Percentiles rank a stretch among this genome's conserved stretches.
Evolutionary conservation across 2,888 invertebrate species (phyloP).

Genomic region (Orthosia incerta): DNA sequence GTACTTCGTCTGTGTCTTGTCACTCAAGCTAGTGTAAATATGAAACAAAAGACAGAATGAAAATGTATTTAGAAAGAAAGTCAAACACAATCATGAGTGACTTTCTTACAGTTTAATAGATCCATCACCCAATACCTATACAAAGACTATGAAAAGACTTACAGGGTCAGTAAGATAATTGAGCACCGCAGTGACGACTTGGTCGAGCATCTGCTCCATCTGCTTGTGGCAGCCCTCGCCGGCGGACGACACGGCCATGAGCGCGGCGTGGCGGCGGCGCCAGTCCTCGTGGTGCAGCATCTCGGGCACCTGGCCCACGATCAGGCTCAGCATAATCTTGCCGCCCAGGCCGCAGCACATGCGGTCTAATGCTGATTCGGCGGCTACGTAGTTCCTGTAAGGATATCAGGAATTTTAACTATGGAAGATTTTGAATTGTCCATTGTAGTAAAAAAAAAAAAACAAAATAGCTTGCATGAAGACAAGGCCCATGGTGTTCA

Average conservation of each 20-base stretch:
- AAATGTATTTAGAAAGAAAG: no score
- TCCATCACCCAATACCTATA: neutral
- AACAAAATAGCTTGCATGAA: neutral
- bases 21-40: no score
- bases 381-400: conserved; percentile 97
- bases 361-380: conserved; percentile 98
- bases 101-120: no score
- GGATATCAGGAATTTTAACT: neutral
- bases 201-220: conserved; percentile 98
- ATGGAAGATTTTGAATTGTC: neutral
- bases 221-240: conserved; percentile 99
- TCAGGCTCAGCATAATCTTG: conserved; percentile 96
- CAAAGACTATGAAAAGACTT: conserved; percentile 71
- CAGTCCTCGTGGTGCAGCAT: conserved; percentile 96
- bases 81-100: no score
- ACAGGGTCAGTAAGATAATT: conserved; percentile 96
- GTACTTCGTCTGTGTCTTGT: no score
- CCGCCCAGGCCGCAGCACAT: conserved; percentile 99
- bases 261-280: conserved; percentile 98
- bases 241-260: conserved; percentile 99
- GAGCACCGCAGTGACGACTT: conserved; percentile 97
- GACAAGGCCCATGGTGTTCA: conserved; percentile 15
- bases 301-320: conserved; percentile 95
- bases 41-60: no score
- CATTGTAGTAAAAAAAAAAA: no score